Evolutionary conservation across 2,113 vertebrate genomes (phyloP), one percentile per base, ranked within the genome.

Genomic region (Heterotilapia buettikoferi): DNA sequence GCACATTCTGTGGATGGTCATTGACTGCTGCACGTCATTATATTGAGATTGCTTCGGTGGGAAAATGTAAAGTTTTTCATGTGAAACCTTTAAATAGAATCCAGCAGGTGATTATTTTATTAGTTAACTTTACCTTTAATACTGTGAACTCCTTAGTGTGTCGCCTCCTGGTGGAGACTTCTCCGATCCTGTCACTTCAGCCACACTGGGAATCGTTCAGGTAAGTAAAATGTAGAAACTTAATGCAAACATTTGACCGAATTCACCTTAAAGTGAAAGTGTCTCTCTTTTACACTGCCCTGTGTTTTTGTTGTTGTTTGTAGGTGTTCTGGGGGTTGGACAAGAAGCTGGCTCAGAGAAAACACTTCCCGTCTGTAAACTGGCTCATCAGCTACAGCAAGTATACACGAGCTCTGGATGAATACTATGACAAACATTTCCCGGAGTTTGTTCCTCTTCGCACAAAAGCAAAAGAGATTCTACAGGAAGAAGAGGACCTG

Each of bases 381-480:
- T 99, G 99, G 98, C 96, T 99, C 56, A 99, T 99, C 93, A 99
- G 99, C 93, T 99, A 99, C 96, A 99, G 99, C 96, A 99, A 99
- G 86, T 99, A 99, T 94, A 98, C 97, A 0, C 96, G 98, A 78
- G 97, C 99, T 2, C 95, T 99, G 93, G 99, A 99, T 0, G 98
- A 99, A 91, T 97, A 99, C 91, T 99, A 99, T 0, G 98, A 99
- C 96, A 99, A 98, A 85, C 97, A 99, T 94, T 99, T 98, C 90
- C 97, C 98, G 0, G 98, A 99, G 90, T 99, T 99, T 91, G 98
- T 99, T 81, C 98, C 98, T 9, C 97, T 99, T 73, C 97, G 99
- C 85, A 99, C 98, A 86, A 99, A 99, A 95, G 97, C 98, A 71
- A 99, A 99, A 93, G 98, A 99, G 96, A 99, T 99, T 88, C 94